Conservation (phyloP, 2,113 vertebrate genomes). For the Daubentonia madagascariensis region DNA sequence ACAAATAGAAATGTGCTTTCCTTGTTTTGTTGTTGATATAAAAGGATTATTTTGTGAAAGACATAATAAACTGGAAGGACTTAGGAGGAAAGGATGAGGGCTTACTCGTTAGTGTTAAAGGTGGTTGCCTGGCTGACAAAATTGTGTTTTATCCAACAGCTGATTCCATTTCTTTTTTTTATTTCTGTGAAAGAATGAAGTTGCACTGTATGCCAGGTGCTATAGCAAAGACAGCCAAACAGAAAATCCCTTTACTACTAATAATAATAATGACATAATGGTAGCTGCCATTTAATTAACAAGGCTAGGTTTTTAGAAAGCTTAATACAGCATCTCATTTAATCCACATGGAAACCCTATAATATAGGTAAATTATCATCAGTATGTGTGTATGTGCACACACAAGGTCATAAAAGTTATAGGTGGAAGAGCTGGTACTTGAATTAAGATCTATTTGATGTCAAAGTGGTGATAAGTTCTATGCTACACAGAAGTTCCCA, state of each 20-base stretch:
- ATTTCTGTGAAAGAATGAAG: neutral
- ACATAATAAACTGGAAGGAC: neutral
- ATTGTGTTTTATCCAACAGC: neutral
- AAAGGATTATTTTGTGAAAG: neutral
- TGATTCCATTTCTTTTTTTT: neutral
- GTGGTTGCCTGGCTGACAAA: neutral
- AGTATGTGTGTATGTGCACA: neutral
- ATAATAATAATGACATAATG: neutral
- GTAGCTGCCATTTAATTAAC: neutral
- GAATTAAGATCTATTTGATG: neutral
- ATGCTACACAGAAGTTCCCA: neutral
- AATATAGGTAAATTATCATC: neutral
- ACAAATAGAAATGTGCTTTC: neutral
- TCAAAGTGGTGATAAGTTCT: neutral
- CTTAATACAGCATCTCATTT: neutral
- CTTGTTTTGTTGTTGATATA: neutral
- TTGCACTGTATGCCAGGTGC: neutral
- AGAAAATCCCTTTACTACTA: neutral
- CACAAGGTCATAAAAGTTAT: neutral
- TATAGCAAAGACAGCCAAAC: neutral
- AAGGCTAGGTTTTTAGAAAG: neutral
- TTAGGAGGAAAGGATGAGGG: neutral
- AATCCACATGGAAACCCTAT: neutral
- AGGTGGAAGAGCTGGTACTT: neutral
- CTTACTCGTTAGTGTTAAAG: neutral